Percentiles rank a stretch among this genome's conserved stretches.
These are phyloP conservation scores for Vulpes lagopus DNA, from an alignment of 2,113 vertebrate genomes.

Conservation along the genomic window DNA sequence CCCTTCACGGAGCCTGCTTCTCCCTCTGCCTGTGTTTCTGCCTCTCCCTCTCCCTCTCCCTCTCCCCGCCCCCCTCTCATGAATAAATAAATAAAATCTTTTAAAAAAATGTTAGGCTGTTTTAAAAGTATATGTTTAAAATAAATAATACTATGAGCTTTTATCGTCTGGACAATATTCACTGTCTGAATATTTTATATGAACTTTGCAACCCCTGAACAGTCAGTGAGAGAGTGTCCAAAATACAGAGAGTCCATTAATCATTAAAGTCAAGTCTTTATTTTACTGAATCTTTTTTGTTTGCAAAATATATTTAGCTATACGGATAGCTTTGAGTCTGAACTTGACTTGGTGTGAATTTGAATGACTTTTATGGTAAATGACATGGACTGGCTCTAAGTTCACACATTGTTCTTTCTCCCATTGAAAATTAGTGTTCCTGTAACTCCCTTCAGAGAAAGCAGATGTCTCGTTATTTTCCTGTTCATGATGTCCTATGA, in stretches of 20 bases:
- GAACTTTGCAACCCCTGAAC: background rate
- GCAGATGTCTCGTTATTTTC: conserved; percentile 27
- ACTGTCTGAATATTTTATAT: background rate
- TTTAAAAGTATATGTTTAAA: background rate
- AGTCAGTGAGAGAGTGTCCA: background rate
- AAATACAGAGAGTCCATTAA: background rate
- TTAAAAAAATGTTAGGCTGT: background rate
- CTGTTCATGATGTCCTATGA: conserved; percentile 24
- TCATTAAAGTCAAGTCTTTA: conserved; percentile 55
- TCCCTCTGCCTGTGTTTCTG: too few species aligned
- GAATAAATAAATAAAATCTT: too few species aligned
- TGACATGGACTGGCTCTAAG: background rate
- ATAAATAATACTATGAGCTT: background rate
- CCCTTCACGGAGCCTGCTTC: too few species aligned
- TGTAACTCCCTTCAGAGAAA: conserved; percentile 60
- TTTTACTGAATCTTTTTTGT: background rate
- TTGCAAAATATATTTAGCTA: background rate
- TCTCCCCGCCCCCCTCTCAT: too few species aligned
- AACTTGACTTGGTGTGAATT: conserved; percentile 37
- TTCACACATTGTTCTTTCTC: conserved; percentile 41
- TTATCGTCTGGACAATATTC: background rate
- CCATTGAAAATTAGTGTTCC: conserved; percentile 52
- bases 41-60: too few species aligned
- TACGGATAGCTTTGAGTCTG: background rate
- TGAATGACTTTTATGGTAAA: background rate